phyloP scores from a whole-genome alignment of 2,113 vertebrate species.

The Bos indicus region DNA sequence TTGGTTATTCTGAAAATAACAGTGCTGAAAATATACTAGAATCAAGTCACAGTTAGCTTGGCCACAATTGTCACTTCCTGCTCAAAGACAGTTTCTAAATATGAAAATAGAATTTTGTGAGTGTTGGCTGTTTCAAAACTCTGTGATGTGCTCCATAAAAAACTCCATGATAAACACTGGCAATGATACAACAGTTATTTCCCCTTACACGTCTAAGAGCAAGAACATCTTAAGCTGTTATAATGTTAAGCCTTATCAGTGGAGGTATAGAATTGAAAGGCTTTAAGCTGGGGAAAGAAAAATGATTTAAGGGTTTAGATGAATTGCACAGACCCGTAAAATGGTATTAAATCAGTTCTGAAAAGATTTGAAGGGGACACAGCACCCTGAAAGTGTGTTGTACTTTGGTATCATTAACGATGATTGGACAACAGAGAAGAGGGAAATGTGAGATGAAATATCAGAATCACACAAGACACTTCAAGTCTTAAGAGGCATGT shows the following conservation, averaged over 20 bases:
- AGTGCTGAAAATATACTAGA: slow-evolving; percentile 42
- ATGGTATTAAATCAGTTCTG: slow-evolving; percentile 71
- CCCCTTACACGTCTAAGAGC: slow-evolving; percentile 14
- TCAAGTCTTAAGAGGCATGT: slow-evolving; percentile 56
- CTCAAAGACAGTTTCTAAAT: slow-evolving; percentile 47
- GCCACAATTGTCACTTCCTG: slow-evolving; percentile 35
- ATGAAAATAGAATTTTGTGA: slow-evolving; percentile 45
- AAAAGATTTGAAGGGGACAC: slow-evolving; percentile 70
- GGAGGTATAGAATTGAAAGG: slow-evolving; percentile 66
- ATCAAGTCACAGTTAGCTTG: slow-evolving; percentile 35
- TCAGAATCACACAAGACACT: slow-evolving; percentile 61
- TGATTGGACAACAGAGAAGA: slow-evolving; percentile 72
- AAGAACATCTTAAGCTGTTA: slow-evolving; percentile 43
- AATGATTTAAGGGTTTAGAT: slow-evolving; percentile 66
- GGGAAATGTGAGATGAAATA: slow-evolving; percentile 66
- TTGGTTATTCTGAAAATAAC: slow-evolving; percentile 41
- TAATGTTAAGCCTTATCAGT: slow-evolving; percentile 48
- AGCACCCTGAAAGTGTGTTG: slow-evolving; percentile 68
- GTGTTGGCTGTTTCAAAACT: slow-evolving; percentile 30
- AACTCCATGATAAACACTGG: slow-evolving; percentile 28
- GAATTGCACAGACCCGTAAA: slow-evolving; percentile 67
- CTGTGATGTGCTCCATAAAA: background rate
- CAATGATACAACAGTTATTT: slow-evolving; percentile 31
- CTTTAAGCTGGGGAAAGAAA: slow-evolving; percentile 69
- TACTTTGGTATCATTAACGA: slow-evolving; percentile 69